Base-by-base conservation (phyloP, 1,140 invertebrate genomes). In the Chionoecetes opilio region DNA sequence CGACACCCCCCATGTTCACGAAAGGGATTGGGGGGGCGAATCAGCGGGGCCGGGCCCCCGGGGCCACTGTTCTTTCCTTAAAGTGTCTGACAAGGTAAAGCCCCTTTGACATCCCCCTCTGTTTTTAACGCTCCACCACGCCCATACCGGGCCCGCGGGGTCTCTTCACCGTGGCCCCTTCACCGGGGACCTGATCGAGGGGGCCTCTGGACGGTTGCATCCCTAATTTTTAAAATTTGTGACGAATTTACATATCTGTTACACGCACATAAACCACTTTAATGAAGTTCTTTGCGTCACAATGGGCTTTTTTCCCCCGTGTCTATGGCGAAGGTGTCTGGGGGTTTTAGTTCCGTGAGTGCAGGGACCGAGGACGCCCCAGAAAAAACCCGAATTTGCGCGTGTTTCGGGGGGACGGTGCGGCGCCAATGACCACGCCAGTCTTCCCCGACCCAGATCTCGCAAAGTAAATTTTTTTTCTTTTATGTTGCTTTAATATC, bases 361-460 rank as follows among this genome's bases (percentile, higher is more conserved):
- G 96, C 34, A 82, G 88, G 9, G 94, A 95, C 89, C n/a, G 96
- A 41, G 96, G 96, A 29, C 92, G 88, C 11, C n/a, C n/a, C 85
- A 91, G 35, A 84, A 93, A 87, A 94, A 91, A n/a, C 94, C 91
- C 32, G 96, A 95, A 46, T 94, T 94, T 29, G 98, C 99, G 0
- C 98, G 98, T 87, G 98, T 99, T 5, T 97, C 97, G 29, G 97
- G 99, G 8, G 98, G 97, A 63, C 98, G 99, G 32, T 97, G 98
- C 21, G 99, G 99, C 97, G 98, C 98, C 94, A 99, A 99, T 97
- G 99, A 99, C 97, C 99, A 99, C 97, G 93, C 96, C 95, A 88
- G 88, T 63, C 89, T 96, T 96, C 35, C 90, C 93, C 8, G 97
- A 98, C 94, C 97, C 98, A 97, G 21, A 92, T 96, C 82, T 75